Conservation (phyloP, 2,888 invertebrate genomes). For the Mayetiola destructor region DNA sequence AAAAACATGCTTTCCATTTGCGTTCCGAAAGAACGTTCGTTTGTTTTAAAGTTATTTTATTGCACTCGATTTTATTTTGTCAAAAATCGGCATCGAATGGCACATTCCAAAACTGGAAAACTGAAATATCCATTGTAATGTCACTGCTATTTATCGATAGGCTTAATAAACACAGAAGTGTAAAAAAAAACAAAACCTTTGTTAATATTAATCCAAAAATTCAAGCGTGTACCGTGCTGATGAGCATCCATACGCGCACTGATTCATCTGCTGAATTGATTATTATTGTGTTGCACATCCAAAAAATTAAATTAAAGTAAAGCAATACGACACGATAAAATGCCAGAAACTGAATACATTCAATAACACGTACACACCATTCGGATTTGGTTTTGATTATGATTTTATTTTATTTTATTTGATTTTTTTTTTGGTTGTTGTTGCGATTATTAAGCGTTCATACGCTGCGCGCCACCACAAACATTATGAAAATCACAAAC, state of each 20-base stretch:
- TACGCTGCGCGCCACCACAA: constrained; percentile 9
- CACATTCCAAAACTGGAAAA: too few species aligned
- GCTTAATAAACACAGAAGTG: too few species aligned
- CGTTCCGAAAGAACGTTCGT: too few species aligned
- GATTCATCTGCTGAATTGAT: constrained; percentile 13
- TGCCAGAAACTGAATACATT: too few species aligned
- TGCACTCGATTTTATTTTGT: too few species aligned
- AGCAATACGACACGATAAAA: constrained; percentile 4
- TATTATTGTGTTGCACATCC: constrained; percentile 4
- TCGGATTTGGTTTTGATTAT: not conserved
- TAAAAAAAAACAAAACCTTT: too few species aligned
- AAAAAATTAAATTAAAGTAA: constrained; percentile 11
- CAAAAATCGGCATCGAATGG: too few species aligned
- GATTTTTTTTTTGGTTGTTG: not conserved
- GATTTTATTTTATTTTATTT: not conserved
- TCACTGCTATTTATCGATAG: too few species aligned
- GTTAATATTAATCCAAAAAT: not conserved
- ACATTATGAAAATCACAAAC: constrained; percentile 13
- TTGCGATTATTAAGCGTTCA: not conserved
- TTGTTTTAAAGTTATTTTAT: too few species aligned
- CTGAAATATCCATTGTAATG: too few species aligned
- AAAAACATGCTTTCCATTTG: too few species aligned
- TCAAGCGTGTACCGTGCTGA: constrained; percentile 1
- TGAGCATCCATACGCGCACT: constrained; percentile 11
- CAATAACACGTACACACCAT: constrained; percentile 2